Evolutionary conservation across 2,888 invertebrate species (phyloP).

Genomic region (Drepanosiphum platanoidis): DNA sequence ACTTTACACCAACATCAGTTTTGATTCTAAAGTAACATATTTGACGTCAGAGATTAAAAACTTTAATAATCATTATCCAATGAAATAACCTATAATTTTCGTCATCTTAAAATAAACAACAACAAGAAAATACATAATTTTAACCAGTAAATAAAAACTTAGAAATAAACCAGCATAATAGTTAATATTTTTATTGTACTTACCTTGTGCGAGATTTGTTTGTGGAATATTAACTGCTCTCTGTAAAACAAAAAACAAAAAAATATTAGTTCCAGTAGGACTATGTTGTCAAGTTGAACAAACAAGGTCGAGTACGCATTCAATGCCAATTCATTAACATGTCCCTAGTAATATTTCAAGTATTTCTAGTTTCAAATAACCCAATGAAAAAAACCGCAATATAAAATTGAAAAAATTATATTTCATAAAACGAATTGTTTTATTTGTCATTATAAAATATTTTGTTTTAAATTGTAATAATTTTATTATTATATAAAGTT

Average conservation of each 20-base stretch:
- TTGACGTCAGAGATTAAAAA: slow-evolving; percentile 48
- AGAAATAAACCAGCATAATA: neutral
- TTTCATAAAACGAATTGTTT: neutral
- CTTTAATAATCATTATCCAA: slow-evolving; percentile 25
- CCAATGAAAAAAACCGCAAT: neutral
- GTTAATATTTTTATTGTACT: slow-evolving; percentile 14
- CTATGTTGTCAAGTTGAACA: neutral
- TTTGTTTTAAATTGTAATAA: too few relatives aligned
- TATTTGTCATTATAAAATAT: neutral
- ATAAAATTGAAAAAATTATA: neutral
- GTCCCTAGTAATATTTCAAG: slow-evolving; percentile 10
- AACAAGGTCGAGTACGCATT: slow-evolving; percentile 35
- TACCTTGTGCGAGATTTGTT: slow-evolving; percentile 57
- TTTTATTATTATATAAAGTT: too few relatives aligned
- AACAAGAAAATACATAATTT: slow-evolving; percentile 34
- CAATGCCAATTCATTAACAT: slow-evolving; percentile 33
- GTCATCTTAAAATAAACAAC: slow-evolving; percentile 30
- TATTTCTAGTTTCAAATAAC: slow-evolving; percentile 34
- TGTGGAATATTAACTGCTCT: slow-evolving; percentile 54
- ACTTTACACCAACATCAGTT: slow-evolving; percentile 11
- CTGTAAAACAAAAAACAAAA: slow-evolving; percentile 43
- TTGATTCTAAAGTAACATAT: slow-evolving; percentile 23
- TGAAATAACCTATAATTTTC: slow-evolving; percentile 33
- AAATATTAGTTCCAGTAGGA: slow-evolving; percentile 24
- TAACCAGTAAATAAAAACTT: neutral